These are phyloP conservation scores for Leucozona laternaria DNA, from an alignment of 2,888 invertebrate species.

Conservation along the genomic window DNA sequence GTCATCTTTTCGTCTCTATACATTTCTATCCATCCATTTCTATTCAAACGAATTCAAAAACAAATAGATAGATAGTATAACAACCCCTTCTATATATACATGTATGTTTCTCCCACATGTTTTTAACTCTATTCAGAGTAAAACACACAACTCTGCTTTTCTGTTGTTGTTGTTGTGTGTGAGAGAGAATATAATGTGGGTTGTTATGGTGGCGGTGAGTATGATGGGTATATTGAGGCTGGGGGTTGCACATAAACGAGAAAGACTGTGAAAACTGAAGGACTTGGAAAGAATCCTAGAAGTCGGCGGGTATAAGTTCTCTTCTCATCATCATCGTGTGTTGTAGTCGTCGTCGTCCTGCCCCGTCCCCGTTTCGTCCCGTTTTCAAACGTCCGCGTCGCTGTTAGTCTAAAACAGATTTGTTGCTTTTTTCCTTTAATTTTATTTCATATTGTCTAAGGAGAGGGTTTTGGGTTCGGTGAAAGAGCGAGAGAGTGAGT, in stretches of 20 bases:
- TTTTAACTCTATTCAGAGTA: slow-evolving; percentile 53
- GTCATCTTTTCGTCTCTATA: slow-evolving; percentile 65
- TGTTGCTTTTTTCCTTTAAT: slow-evolving; percentile 66
- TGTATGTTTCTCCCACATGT: slow-evolving; percentile 52
- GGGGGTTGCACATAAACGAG: slow-evolving; percentile 12
- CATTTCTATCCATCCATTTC: slow-evolving; percentile 47
- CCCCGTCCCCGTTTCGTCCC: not conserved
- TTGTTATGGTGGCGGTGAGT: not conserved
- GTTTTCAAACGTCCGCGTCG: slow-evolving; percentile 36
- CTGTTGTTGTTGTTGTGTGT: slow-evolving; percentile 4
- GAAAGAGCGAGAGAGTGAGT: not conserved
- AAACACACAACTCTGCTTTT: slow-evolving; percentile 25
- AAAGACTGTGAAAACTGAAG: slow-evolving; percentile 63
- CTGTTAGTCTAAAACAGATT: slow-evolving; percentile 66
- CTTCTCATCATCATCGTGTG: slow-evolving; percentile 24
- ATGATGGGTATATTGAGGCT: not conserved
- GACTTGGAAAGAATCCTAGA: slow-evolving; percentile 64
- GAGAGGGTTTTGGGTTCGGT: not conserved
- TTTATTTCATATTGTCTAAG: slow-evolving; percentile 53
- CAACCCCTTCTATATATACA: slow-evolving; percentile 25
- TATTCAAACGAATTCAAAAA: slow-evolving; percentile 40
- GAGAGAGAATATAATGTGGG: slow-evolving; percentile 12
- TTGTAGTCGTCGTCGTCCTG: slow-evolving; percentile 20
- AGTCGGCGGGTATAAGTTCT: slow-evolving; percentile 57
- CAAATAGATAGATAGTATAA: slow-evolving; percentile 9